These are phyloP conservation scores for Eurystomus glaucurus DNA, from an alignment of 2,797 vertebrate genomes.

Conservation along the genomic window DNA sequence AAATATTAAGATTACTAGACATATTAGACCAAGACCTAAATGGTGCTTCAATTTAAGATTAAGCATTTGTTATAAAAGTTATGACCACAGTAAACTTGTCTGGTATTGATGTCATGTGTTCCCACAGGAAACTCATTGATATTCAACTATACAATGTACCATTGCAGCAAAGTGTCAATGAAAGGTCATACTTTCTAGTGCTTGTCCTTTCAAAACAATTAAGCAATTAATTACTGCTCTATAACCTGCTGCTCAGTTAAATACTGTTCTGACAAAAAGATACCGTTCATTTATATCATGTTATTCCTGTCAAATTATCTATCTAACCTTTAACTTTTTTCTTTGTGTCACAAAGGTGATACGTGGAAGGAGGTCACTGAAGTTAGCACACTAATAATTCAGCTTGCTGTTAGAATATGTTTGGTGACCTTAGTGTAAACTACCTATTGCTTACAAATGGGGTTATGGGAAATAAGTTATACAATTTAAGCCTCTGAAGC, in stretches of 20 bases:
- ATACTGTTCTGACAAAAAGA: constrained; percentile 23
- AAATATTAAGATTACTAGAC: not conserved
- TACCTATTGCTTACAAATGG: too few relatives aligned
- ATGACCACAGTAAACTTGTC: not conserved
- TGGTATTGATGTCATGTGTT: not conserved
- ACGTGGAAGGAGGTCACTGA: not conserved
- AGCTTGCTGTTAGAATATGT: too few relatives aligned
- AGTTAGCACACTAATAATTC: too few relatives aligned
- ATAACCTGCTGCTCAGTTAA: constrained; percentile 45
- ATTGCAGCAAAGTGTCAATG: not conserved
- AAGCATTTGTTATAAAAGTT: not conserved
- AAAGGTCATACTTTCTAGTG: constrained; percentile 31
- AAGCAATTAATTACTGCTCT: constrained; percentile 57
- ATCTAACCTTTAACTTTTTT: not conserved
- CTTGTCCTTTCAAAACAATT: constrained; percentile 64
- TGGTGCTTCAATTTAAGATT: not conserved
- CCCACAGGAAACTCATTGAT: not conserved
- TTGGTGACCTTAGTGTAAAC: too few relatives aligned
- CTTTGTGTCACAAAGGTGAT: not conserved
- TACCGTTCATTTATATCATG: not conserved
- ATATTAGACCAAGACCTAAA: not conserved
- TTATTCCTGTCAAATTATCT: not conserved
- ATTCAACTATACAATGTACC: constrained; percentile 46
- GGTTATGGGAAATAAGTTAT: too few relatives aligned
- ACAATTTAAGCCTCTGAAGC: not conserved